phyloP scores from a whole-genome alignment of 2,888 invertebrate genomes.

The Theodoxus fluviatilis region DNA sequence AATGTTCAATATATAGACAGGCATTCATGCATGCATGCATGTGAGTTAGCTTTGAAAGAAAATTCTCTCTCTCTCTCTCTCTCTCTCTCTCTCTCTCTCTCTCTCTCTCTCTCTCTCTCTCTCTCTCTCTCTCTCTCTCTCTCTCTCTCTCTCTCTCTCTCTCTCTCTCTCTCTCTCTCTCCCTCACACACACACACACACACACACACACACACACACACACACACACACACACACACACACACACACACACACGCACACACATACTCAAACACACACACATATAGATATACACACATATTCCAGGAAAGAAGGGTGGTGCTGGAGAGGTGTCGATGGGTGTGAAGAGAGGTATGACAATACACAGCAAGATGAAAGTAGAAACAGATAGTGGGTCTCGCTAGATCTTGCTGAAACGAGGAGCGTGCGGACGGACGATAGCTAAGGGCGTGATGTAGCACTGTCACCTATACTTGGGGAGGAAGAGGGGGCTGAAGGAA shows the following conservation, averaged over 20 bases:
- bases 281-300: neutral
- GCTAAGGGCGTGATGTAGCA: neutral
- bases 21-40: neutral
- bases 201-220: slow-evolving; percentile 1
- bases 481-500: neutral
- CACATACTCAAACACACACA: slow-evolving; percentile 4
- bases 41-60: neutral
- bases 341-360: no score
- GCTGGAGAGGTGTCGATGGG: no score
- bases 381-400: no score
- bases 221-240: slow-evolving; percentile 10
- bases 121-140: no score
- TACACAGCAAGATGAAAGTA: no score
- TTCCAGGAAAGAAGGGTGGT: neutral
- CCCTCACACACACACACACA: neutral
- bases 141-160: no score
- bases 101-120: no score
- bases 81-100: no score
- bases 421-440: no score
- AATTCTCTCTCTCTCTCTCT: no score
- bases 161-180: no score
- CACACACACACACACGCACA: slow-evolving; percentile 16
- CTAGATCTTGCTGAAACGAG: no score
- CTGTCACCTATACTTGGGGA: neutral
- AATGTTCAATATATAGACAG: neutral